Evolutionary conservation across 2,888 invertebrate genomes (phyloP), one percentile per base, ranked within the genome.

Genomic region (Leuctra nigra): DNA sequence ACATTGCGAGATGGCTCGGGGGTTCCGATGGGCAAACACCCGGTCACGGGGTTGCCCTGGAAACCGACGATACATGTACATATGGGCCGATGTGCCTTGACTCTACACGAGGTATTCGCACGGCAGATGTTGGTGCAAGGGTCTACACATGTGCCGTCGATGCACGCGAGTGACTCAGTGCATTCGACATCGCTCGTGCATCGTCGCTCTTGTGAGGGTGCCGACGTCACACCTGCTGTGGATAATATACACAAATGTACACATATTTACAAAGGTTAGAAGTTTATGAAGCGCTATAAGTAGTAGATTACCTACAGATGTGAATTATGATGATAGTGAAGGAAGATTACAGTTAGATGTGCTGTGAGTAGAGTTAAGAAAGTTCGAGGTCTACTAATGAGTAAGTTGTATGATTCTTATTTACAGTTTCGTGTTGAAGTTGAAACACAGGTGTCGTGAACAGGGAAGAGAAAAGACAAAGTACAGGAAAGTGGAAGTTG

Each of bases 181-280:
- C 91, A 91, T 75, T 91, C 87, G 70, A 82, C 83, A 75, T 90
- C 87, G 71, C 85, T 84, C 74, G 84, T 82, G 77, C 90, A 91
- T 68, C 86, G 85, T 74, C 83, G 64, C n/a, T n/a, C n/a, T n/a
- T n/a, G n/a, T n/a, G n/a, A n/a, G 55, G 66, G 64, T 64, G 65
- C 54, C 54, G 58, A 41, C 54, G 61, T 59, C 62, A 61, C 64
- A 69, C 69, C 69, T 66, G 71, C 74, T 75, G 75, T 69, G 72
- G 70, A 74, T 72, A 58, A 58, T 54, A 41, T 56, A 58, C 53
- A 61, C 68, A 67, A 68, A 65, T 62, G 64, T 60, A 56, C 54
- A 59, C 41, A 56, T 59, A 61, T 61, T 59, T 61, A 61, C 60
- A 61, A 55, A 58, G 38, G 44, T 55, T 57, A 57, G 39, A 52